Percentiles rank a stretch among this genome's conserved stretches.
phyloP scores from a whole-genome alignment of 1,140 invertebrate genomes.

The Halesus radiatus region DNA sequence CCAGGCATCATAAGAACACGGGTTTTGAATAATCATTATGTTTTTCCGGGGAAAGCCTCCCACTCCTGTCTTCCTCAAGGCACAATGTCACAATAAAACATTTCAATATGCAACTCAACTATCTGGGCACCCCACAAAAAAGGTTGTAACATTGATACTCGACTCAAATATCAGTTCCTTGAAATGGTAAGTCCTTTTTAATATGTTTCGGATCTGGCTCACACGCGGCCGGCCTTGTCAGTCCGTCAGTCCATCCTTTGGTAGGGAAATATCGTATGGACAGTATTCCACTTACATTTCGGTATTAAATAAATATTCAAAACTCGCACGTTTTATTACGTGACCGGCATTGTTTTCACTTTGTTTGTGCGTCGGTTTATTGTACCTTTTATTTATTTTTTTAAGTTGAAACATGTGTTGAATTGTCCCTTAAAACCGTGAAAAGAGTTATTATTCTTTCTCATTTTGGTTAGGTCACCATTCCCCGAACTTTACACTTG shows the following conservation, averaged over 20 bases:
- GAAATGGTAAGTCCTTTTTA: neutral
- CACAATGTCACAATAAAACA: constrained; percentile 14
- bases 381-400: neutral
- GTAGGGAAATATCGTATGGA: constrained; percentile 4
- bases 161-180: too few species aligned
- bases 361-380: constrained; percentile 28
- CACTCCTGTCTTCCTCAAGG: neutral
- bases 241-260: constrained; percentile 15
- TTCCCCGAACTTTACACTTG: too few species aligned
- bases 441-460: neutral
- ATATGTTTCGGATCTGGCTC: neutral
- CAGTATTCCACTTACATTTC: constrained; percentile 28
- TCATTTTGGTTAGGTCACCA: too few species aligned
- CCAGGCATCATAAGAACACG: neutral
- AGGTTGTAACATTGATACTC: neutral
- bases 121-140: neutral
- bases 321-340: constrained; percentile 39
- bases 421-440: constrained; percentile 2
- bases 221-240: neutral
- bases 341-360: constrained; percentile 17
- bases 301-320: constrained; percentile 51
- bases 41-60: constrained; percentile 47
- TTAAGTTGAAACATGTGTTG: neutral
- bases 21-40: constrained; percentile 36
- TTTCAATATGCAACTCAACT: constrained; percentile 16